phyloP scores from a whole-genome alignment of 2,888 invertebrate genomes.

The Lithosia quadra region DNA sequence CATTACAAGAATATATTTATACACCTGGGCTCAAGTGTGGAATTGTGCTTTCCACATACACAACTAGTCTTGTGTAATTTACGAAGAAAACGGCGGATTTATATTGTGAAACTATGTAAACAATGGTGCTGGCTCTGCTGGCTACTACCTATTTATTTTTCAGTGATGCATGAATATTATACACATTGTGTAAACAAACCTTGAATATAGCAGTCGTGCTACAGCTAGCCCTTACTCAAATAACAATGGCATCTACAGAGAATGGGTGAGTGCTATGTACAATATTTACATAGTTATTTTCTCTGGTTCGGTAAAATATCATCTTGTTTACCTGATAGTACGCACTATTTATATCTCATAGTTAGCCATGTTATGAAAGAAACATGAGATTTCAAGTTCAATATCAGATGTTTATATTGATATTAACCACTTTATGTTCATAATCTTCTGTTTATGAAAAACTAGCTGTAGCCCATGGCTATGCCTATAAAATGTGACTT shows the following conservation, averaged over 20 bases:
- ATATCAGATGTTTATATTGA: no score
- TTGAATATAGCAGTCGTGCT: conserved; percentile 50
- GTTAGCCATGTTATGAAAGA: no score
- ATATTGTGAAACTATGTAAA: background rate
- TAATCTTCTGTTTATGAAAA: no score
- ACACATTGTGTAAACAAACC: conserved; percentile 63
- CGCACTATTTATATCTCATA: background rate
- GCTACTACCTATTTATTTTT: conserved; percentile 23
- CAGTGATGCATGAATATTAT: conserved; percentile 25
- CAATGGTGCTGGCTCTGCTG: conserved; percentile 8
- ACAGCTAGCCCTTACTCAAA: conserved; percentile 21
- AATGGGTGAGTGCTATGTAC: conserved; percentile 58
- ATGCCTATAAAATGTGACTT: no score
- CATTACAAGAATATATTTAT: background rate
- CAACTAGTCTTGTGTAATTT: background rate
- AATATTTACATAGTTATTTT: background rate
- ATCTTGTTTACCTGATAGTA: no score
- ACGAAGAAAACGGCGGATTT: background rate
- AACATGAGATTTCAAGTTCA: no score
- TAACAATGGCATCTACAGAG: conserved; percentile 59
- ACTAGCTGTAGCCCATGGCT: no score
- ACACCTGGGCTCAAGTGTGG: background rate
- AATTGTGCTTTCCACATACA: background rate
- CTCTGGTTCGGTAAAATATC: no score
- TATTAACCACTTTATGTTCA: no score